Base-by-base conservation (phyloP, 2,113 vertebrate species). In the Aepyceros melampus region DNA sequence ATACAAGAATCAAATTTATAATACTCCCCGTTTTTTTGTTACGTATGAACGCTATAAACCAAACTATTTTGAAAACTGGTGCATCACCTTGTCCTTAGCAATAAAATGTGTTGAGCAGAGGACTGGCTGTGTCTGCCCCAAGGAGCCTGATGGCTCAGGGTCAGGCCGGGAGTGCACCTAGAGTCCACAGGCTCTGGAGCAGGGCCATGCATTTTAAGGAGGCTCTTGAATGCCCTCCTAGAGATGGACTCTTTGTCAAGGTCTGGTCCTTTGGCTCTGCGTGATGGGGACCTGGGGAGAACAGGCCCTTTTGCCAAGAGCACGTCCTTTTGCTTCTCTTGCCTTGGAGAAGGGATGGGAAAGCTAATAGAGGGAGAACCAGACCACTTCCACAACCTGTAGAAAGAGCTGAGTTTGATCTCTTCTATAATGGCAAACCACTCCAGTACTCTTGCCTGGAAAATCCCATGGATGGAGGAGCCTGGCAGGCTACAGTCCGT, bases 21-120 rank as follows among this genome's bases (percentile, higher is more conserved):
- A 98, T 98, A 98, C 96, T 97, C 98, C 92, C 97, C 96, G 55
- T 23, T 98, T 98, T 99, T 98, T 99, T 99, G 98, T 99, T 99
- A 99, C 98, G 81, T 98, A 98, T 97, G 94, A 99, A 98, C 27
- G 98, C 99, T 99, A 99, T 98, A 99, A 99, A 99, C 99, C 99
- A 99, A 99, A 99, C 98, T 98, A 98, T 98, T 99, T 98, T 98
- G 98, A 99, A 99, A 98, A 97, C 98, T 47, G 89, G 98, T 98
- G 98, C 98, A 98, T 99, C 95, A 2, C 87, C 98, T 98, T 98
- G 98, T 99, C 97, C 98, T 99, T 99, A 99, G 99, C 99, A 99
- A 98, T 99, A 99, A 99, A 98, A 96, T 97, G 89, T 98, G 92
- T 97, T 98, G 98, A 98, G 95, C 98, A 98, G 98, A 99, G 93